These are phyloP conservation scores for Craniophora ligustri DNA, from an alignment of 2,888 invertebrate species.

Conservation along the genomic window DNA sequence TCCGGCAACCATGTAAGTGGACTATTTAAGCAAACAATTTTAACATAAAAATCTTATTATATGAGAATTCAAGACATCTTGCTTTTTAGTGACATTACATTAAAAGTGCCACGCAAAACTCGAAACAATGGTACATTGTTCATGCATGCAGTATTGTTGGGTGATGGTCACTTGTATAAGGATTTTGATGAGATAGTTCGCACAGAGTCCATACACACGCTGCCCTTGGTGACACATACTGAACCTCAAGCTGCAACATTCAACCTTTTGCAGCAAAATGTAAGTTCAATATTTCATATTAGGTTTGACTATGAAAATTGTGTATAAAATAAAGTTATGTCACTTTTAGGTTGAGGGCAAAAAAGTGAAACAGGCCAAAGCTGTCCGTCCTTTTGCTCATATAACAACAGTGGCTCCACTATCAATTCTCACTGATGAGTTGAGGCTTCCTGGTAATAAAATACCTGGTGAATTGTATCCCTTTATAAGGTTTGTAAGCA, in stretches of 20 bases:
- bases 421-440: conserved; percentile 93
- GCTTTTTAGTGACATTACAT: conserved; percentile 88
- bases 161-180: conserved; percentile 82
- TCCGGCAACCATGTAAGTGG: conserved; percentile 74
- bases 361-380: conserved; percentile 45
- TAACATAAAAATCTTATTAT: background rate
- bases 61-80: conserved; percentile 4
- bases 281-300: conserved; percentile 51
- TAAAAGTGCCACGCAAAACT: conserved; percentile 92
- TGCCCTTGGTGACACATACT: conserved; percentile 92
- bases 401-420: conserved; percentile 92
- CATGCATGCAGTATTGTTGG: conserved; percentile 92
- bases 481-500: conserved; percentile 83
- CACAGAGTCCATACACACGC: conserved; percentile 89
- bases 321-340: conserved; percentile 2
- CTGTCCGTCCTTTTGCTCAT: conserved; percentile 91
- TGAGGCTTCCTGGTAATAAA: conserved; percentile 90
- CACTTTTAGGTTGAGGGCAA: conserved; percentile 65
- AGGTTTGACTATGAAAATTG: background rate
- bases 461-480: conserved; percentile 91
- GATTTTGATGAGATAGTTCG: conserved; percentile 89
- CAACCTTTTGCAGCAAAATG: conserved; percentile 89
- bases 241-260: conserved; percentile 93
- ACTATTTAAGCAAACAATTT: background rate
- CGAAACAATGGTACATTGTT: conserved; percentile 95